Evolutionary conservation across 1,140 invertebrate species (phyloP).

Genomic region (Anoplophora glabripennis): DNA sequence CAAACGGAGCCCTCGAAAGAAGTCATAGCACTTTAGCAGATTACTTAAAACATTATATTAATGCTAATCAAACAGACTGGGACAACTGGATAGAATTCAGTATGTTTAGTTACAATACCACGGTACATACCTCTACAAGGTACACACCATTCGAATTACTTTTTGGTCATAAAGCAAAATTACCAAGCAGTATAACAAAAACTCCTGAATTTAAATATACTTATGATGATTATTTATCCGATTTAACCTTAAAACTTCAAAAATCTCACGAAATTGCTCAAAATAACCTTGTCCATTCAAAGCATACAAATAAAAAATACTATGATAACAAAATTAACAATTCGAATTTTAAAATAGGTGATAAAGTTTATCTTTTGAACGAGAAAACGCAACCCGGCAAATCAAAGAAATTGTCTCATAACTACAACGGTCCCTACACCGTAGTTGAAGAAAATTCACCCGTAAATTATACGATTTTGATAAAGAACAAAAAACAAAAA

Average conservation of each 20-base stretch:
- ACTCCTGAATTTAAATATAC: constrained; percentile 26
- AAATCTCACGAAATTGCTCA: constrained; percentile 37
- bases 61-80: constrained; percentile 45
- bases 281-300: constrained; percentile 28
- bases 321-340: constrained; percentile 31
- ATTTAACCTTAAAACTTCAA: constrained; percentile 33
- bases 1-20: constrained; percentile 44
- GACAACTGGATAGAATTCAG: constrained; percentile 44
- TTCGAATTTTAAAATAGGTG: constrained; percentile 25
- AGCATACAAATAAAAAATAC: constrained; percentile 29
- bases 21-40: constrained; percentile 46
- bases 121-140: constrained; percentile 32
- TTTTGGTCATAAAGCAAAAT: constrained; percentile 21
- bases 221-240: constrained; percentile 32
- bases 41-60: constrained; percentile 47
- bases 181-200: constrained; percentile 14
- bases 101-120: constrained; percentile 47
- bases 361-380: no score
- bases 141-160: constrained; percentile 40
- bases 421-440: no score
- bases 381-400: no score
- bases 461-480: no score
- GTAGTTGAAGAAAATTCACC: no score
- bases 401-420: no score
- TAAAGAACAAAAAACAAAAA: no score